Percentiles rank a stretch among this genome's conserved stretches.
phyloP scores from a whole-genome alignment of 1,140 invertebrate species.

The Armadillidium nasatum region DNA sequence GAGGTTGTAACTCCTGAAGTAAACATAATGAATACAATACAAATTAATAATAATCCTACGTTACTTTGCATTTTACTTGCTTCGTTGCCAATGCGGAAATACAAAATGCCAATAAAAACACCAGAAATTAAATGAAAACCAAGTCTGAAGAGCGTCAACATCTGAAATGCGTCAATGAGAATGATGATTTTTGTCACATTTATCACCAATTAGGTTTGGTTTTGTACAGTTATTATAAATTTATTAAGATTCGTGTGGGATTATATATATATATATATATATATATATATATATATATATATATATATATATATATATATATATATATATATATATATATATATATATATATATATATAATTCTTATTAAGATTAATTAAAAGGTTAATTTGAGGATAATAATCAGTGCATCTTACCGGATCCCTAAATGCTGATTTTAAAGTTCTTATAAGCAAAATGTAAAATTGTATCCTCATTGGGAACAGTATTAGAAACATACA shows the following conservation, averaged over 20 bases:
- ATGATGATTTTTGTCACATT: too few species aligned
- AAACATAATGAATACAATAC: conserved; percentile 91
- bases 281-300: too few species aligned
- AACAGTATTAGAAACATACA: conserved; percentile 60
- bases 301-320: too few species aligned
- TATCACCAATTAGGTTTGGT: too few species aligned
- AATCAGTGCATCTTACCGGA: conserved; percentile 53
- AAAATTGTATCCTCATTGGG: conserved; percentile 20
- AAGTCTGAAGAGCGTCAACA: conserved; percentile 79
- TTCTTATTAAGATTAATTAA: too few species aligned
- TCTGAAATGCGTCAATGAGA: too few species aligned
- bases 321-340: too few species aligned
- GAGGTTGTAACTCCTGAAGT: conserved; percentile 95
- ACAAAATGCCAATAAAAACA: conserved; percentile 82
- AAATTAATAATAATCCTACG: conserved; percentile 91
- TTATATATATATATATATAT: too few species aligned
- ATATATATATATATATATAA: too few species aligned
- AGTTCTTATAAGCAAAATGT: conserved; percentile 75
- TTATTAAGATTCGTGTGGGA: too few species aligned
- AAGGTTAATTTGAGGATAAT: too few species aligned
- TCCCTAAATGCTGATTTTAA: conserved; percentile 83
- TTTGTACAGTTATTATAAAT: too few species aligned
- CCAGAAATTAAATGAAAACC: conserved; percentile 83
- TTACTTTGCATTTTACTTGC: conserved; percentile 89
- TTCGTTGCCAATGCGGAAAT: conserved; percentile 86